phyloP scores from a whole-genome alignment of 92 coral and sea anemone species.

The Umimayanthus chanpuru region DNA sequence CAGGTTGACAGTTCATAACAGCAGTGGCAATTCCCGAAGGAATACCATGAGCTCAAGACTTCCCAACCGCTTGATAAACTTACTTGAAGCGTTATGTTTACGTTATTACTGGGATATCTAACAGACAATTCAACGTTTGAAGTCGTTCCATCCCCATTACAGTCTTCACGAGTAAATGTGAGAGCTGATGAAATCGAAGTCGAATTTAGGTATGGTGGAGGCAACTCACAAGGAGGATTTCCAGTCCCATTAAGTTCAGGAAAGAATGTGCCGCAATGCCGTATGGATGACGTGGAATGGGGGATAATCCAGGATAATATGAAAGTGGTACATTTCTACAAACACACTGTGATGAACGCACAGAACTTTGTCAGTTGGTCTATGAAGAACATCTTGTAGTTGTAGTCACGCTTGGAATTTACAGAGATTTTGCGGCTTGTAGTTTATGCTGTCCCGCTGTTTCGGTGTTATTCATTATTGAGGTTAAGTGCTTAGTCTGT shows the following conservation, averaged over 20 bases:
- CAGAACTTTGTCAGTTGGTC: constrained; percentile 13
- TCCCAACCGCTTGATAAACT: constrained; percentile 58
- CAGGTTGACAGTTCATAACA: constrained; percentile 59
- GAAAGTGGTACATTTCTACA: constrained; percentile 10
- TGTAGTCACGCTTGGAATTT: neutral
- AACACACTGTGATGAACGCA: constrained; percentile 10
- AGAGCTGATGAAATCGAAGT: constrained; percentile 43
- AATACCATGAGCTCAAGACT: constrained; percentile 55
- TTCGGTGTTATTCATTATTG: neutral
- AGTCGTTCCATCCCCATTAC: neutral
- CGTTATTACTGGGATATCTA: constrained; percentile 22
- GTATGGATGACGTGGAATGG: constrained; percentile 49
- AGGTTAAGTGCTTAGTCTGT: constrained; percentile 12
- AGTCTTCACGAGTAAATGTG: constrained; percentile 25
- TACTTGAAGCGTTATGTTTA: constrained; percentile 9
- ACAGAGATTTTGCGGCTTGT: constrained; percentile 38
- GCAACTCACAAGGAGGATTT: constrained; percentile 35
- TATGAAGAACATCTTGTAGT: constrained; percentile 36
- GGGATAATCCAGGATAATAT: constrained; percentile 41
- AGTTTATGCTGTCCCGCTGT: constrained; percentile 38
- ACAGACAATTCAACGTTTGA: neutral
- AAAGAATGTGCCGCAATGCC: constrained; percentile 42
- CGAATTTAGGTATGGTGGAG: constrained; percentile 45
- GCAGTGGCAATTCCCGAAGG: constrained; percentile 62
- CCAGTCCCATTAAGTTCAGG: constrained; percentile 25